Evolutionary conservation across 1,140 invertebrate species (phyloP), one percentile per base, ranked within the genome.

Genomic region (Drosophila lacertosa): DNA sequence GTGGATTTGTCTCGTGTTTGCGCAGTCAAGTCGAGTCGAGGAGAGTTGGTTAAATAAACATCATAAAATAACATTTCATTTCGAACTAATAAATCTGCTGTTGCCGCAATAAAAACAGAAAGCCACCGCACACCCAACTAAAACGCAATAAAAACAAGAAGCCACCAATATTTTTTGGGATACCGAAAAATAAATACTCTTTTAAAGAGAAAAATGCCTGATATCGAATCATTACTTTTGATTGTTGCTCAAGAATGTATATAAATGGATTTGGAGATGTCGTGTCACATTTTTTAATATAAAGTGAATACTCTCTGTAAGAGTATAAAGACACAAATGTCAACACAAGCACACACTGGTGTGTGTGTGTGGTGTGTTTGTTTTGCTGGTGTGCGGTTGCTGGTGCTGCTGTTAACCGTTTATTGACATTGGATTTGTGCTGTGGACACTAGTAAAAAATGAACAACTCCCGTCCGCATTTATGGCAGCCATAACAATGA

Each of bases 11-110:
- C 47, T 45, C 7, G 45, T 45, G 71, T 60, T 57, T 10, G 9
- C 24, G 32, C 15, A 26, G 40, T 47, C 22, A 33, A 33, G 18
- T 63, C n/a, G 16, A 37, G 3, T 29, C 9, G 11, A 26, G 22
- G n/a, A 9, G 37, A 44, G 58, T 64, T 67, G 54, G 47, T 71
- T 68, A 70, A 86, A 86, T 77, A 73, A 84, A 81, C 62, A 70
- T 59, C 81, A 64, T 77, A 58, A 81, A 86, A 77, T 71, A 81
- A 81, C 74, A 88, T 86, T 86, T 88, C 68, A 84, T 80, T 86
- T 64, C 68, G 54, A 69, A 60, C 81, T 77, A 76, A 81, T 88
- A 86, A 86, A 86, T 81, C 82, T 84, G 67, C 48, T 68, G 77
- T 66, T 59, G 69, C 39, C 22, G 77, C 64, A 69, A 88, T 88